Conservation (phyloP, 1,140 invertebrate species). For the Amphibalanus amphitrite region DNA sequence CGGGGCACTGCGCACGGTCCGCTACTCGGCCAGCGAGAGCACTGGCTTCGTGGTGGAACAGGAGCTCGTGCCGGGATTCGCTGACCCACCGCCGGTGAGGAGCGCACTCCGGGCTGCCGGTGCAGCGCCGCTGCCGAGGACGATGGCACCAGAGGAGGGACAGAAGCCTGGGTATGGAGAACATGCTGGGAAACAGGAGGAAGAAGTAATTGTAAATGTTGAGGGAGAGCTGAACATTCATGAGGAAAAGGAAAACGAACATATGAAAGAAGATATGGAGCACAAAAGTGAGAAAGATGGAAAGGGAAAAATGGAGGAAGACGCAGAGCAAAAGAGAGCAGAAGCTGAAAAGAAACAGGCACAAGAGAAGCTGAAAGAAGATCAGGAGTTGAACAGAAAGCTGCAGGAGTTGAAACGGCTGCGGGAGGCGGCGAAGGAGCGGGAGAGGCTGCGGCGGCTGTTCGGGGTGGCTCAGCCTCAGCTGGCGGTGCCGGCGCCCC, state of each 20-base stretch:
- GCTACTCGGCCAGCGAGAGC: conserved; percentile 8
- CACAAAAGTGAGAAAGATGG: background rate
- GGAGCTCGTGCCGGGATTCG: background rate
- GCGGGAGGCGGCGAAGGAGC: background rate
- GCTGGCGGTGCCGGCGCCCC: background rate
- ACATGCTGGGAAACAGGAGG: background rate
- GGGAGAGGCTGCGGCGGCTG: background rate
- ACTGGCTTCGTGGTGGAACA: conserved; percentile 6
- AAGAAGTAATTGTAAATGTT: background rate
- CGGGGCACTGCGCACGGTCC: conserved; percentile 9
- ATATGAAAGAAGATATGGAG: background rate
- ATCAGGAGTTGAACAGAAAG: background rate
- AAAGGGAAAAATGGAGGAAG: background rate
- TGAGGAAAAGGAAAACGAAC: background rate
- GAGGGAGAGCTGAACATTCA: background rate
- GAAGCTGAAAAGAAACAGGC: background rate
- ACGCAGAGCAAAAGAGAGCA: background rate
- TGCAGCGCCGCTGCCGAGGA: background rate
- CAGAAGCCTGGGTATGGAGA: background rate
- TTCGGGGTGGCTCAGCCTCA: background rate
- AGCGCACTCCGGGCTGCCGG: background rate
- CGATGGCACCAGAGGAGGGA: background rate
- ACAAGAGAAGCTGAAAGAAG: background rate
- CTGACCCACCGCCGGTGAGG: background rate
- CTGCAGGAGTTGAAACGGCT: background rate